Evolutionary conservation across 2,113 vertebrate species (phyloP), one percentile per base, ranked within the genome.

Genomic region (Ceyx melanurus): DNA sequence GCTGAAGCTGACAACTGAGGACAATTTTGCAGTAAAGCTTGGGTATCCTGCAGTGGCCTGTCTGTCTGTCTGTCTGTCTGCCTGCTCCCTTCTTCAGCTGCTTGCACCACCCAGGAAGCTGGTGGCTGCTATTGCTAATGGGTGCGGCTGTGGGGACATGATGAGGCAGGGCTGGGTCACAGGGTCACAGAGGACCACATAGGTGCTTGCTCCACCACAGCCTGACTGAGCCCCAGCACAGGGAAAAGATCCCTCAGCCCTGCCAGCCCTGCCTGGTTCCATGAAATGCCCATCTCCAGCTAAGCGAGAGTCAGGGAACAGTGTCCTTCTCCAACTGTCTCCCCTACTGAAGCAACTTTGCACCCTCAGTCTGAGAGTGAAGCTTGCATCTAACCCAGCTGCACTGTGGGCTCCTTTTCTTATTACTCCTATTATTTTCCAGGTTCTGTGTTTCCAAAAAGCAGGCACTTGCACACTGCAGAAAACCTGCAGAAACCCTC

Each of bases 161-260:
- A 15, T 57, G 51, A 1, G 3, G 13, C 1, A 1, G 3, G 35
- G 13, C 15, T 60, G 15, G 26, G 23, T 40, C 13, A 11, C 3
- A 4, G n/a, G 33, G 21, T 66, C 19, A 54, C 10, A 16, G 21
- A 5, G 10, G 14, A 16, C 22, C 25, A 37, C 2, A 1, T 2
- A 0, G 9, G 5, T 1, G 1, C 14, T 11, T 15, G 40, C 60
- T 66, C 25, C 42, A 10, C 29, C 14, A 10, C 0, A 3, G 33
- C 20, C 58, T 1, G 2, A 37, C 9, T 4, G 26, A 45, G 42
- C 20, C 51, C 35, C 0, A 2, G 35, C 3, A 1, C 0, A 0
- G 11, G 51, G 31, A 58, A 21, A 51, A 26, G 5, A 81, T 26
- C 71, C 19, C 28, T 40, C 61, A 66, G 42, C 23, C 50, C n/a